Percentiles rank a stretch among this genome's conserved stretches.
Conservation (phyloP, 2,113 vertebrate species). For the Hemicordylus capensis region DNA sequence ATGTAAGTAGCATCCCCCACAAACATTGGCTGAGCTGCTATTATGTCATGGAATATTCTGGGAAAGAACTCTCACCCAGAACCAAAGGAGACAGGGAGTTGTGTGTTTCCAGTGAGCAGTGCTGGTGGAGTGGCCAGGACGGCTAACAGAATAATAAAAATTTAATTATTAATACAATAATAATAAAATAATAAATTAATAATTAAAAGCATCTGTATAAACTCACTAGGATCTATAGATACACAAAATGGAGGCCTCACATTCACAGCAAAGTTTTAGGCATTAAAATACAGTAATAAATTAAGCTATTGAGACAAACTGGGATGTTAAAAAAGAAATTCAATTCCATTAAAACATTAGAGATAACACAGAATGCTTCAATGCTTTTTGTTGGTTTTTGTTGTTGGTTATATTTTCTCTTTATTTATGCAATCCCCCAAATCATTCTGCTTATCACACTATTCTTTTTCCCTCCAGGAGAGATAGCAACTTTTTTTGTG, state of each 20-base stretch:
- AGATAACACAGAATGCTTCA: not conserved
- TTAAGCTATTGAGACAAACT: not conserved
- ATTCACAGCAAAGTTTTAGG: constrained; percentile 29
- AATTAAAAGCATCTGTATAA: not conserved
- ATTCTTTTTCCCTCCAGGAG: not conserved
- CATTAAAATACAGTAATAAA: not conserved
- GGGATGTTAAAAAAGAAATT: constrained; percentile 14
- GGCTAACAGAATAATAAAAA: not conserved
- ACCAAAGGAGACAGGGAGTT: not conserved
- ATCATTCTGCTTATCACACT: constrained; percentile 6
- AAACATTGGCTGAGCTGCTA: not conserved
- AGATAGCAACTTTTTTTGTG: constrained; percentile 36
- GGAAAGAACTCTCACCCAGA: not conserved
- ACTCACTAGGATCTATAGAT: not conserved
- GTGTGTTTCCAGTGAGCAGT: not conserved
- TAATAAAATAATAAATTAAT: too few relatives aligned
- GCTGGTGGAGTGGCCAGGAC: not conserved
- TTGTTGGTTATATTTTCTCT: not conserved
- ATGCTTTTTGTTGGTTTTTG: constrained; percentile 1
- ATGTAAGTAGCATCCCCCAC: not conserved
- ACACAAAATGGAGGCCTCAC: not conserved
- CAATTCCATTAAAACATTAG: constrained; percentile 23
- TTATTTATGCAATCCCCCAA: constrained; percentile 8
- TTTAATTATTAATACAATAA: too few relatives aligned
- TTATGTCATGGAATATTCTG: not conserved